Conservation (phyloP, 2,888 invertebrate species). For the Drosophila mimetica region DNA sequence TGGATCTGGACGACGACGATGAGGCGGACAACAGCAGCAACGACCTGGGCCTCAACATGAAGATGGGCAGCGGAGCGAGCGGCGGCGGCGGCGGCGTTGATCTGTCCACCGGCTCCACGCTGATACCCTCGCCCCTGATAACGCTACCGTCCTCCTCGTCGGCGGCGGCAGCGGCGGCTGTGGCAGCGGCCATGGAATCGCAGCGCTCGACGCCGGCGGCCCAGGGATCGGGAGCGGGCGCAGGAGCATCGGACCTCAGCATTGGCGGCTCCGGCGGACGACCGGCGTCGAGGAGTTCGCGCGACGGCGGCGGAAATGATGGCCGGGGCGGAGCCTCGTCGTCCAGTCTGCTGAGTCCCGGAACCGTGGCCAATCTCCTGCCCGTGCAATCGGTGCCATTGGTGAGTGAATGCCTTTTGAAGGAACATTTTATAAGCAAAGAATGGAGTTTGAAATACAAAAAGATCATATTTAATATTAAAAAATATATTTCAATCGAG, state of each 20-base stretch:
- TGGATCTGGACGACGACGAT: conserved; percentile 85
- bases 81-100: conserved; percentile 73
- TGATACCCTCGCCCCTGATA: conserved; percentile 72
- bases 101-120: conserved; percentile 81
- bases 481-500: too few relatives aligned
- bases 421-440: too few relatives aligned
- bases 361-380: conserved; percentile 87
- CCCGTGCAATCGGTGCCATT: conserved; percentile 95
- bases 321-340: conserved; percentile 63
- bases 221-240: conserved; percentile 34
- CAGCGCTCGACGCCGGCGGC: conserved; percentile 78
- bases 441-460: too few relatives aligned
- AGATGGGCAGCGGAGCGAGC: conserved; percentile 84
- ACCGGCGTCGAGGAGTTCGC: conserved; percentile 69
- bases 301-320: conserved; percentile 71
- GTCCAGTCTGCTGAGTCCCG: conserved; percentile 76
- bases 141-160: conserved; percentile 60
- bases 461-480: too few relatives aligned
- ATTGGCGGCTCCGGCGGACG: conserved; percentile 56
- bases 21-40: conserved; percentile 87
- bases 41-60: conserved; percentile 88
- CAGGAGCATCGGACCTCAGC: conserved; percentile 69
- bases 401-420: conserved; percentile 86
- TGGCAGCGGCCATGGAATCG: conserved; percentile 72
- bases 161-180: conserved; percentile 53